A percentile compares a stretch with the other conserved stretches of the same genome.
Evolutionary conservation across 2,797 vertebrate genomes (phyloP).

Genomic region (Morelia viridis): DNA sequence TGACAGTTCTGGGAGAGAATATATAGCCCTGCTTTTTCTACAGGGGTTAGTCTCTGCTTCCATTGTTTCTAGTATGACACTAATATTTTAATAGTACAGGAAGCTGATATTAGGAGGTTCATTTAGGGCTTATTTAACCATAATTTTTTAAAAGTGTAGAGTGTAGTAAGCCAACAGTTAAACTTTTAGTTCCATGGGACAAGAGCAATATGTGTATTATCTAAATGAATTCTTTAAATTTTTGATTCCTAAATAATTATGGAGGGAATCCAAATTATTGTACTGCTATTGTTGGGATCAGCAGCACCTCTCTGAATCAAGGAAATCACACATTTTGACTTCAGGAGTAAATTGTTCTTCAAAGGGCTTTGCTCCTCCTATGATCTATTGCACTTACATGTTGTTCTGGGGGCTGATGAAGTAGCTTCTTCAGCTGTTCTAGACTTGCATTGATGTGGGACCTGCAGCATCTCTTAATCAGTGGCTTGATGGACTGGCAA

Average conservation of each 20-base stretch:
- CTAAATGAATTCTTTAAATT: neutral
- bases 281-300: neutral
- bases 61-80: neutral
- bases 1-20: neutral
- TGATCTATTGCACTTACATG: neutral
- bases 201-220: neutral
- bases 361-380: neutral
- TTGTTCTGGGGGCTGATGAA: neutral
- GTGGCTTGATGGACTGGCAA: conserved; percentile 10
- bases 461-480: neutral
- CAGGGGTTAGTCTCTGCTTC: neutral
- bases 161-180: neutral
- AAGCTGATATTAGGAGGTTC: neutral
- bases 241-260: neutral
- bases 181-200: neutral
- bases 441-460: neutral
- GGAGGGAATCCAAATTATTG: neutral
- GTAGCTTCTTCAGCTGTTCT: neutral
- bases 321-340: neutral
- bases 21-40: neutral
- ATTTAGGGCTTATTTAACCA: neutral
- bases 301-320: no score
- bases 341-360: neutral
- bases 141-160: neutral
- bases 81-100: neutral